Percentiles rank a stretch among this genome's conserved stretches.
Evolutionary conservation across 2,888 invertebrate genomes (phyloP).

Genomic region (Orthosia cruda): DNA sequence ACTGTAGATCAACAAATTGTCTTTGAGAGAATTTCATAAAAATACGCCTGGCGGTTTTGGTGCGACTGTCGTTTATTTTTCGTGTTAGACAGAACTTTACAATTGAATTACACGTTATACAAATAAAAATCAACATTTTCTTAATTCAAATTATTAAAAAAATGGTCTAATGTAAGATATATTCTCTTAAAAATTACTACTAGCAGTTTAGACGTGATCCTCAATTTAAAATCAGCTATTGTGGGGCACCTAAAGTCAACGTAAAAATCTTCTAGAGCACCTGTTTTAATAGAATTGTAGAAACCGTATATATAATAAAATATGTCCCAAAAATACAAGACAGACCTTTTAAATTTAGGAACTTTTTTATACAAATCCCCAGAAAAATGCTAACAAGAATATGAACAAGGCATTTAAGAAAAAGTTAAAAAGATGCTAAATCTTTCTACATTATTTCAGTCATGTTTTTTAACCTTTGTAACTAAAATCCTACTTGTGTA

Average conservation of each 20-base stretch:
- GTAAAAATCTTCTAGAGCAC: neutral
- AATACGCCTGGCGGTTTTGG: too few species aligned
- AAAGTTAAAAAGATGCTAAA: constrained; percentile 8
- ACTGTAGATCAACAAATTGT: too few species aligned
- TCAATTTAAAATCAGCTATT: too few species aligned
- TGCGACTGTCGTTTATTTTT: too few species aligned
- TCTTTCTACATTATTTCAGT: neutral
- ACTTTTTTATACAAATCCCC: neutral
- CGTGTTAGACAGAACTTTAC: too few species aligned
- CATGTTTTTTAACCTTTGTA: neutral
- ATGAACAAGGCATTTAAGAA: neutral
- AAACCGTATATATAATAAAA: neutral
- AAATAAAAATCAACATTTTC: too few species aligned
- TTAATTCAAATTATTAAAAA: too few species aligned
- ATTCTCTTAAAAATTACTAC: too few species aligned
- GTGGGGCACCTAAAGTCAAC: neutral
- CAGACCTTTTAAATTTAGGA: neutral
- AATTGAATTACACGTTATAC: too few species aligned
- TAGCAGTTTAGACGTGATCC: too few species aligned
- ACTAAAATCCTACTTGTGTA: neutral
- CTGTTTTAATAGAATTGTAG: neutral
- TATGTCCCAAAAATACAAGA: neutral
- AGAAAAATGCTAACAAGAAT: neutral
- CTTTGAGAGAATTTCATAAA: too few species aligned
- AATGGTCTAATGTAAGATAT: too few species aligned